Evolutionary conservation across 2,113 vertebrate species (phyloP).

Genomic region (Petromus typicus): DNA sequence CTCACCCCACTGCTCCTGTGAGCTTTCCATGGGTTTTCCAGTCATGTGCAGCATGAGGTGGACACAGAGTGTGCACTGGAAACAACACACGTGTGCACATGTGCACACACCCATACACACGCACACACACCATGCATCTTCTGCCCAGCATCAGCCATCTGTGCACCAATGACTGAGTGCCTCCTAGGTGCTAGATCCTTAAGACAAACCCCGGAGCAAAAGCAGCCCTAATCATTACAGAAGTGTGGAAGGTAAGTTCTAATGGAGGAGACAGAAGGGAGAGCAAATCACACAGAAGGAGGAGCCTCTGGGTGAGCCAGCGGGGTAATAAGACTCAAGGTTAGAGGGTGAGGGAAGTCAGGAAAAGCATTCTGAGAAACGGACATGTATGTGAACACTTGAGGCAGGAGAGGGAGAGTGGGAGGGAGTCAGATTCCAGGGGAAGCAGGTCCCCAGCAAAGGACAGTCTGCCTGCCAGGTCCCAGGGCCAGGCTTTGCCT

Average conservation of each 20-base stretch:
- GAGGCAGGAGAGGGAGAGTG: not conserved
- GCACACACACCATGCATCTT: not conserved
- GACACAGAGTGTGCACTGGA: not conserved
- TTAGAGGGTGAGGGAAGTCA: not conserved
- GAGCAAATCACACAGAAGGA: not conserved
- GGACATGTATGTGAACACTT: not conserved
- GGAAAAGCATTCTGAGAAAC: not conserved
- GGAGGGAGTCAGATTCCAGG: not conserved
- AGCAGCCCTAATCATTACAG: not conserved
- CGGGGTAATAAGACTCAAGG: not conserved
- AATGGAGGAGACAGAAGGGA: not conserved
- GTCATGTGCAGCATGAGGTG: not conserved
- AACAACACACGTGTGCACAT: not conserved
- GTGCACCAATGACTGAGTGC: not conserved
- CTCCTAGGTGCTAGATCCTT: not conserved
- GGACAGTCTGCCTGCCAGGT: not conserved
- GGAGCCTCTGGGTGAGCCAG: not conserved
- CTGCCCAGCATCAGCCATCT: not conserved
- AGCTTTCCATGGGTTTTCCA: not conserved
- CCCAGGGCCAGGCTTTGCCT: not conserved
- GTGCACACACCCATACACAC: not conserved
- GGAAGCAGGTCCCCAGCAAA: not conserved
- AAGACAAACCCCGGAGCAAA: not conserved
- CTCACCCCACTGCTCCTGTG: rapidly evolving
- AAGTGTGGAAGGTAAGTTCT: not conserved